phyloP scores from a whole-genome alignment of 2,888 invertebrate species.

The Leptinotarsa haldemani region DNA sequence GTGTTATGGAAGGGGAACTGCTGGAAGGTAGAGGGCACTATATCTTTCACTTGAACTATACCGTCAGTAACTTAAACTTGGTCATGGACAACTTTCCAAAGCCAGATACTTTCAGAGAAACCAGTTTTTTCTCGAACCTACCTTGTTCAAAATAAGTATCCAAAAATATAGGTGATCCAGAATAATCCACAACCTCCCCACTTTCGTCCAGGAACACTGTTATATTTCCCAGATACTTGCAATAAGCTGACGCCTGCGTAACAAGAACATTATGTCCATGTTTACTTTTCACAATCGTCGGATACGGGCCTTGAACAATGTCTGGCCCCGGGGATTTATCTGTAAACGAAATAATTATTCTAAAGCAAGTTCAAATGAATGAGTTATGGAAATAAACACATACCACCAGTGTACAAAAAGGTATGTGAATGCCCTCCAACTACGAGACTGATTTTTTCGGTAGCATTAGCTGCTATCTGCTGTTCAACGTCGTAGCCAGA shows the following conservation, averaged over 20 bases:
- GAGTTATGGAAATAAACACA: not conserved
- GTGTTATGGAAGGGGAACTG: no score
- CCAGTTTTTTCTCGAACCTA: constrained; percentile 15
- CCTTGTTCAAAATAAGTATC: constrained; percentile 46
- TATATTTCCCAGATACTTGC: constrained; percentile 83
- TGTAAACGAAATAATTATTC: constrained; percentile 37
- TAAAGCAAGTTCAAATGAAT: not conserved
- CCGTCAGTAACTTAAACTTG: no score
- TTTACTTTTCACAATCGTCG: constrained; percentile 73
- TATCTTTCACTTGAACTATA: no score
- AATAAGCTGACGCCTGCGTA: constrained; percentile 79
- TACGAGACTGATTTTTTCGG: constrained; percentile 80
- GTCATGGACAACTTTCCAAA: no score
- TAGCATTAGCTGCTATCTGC: constrained; percentile 74
- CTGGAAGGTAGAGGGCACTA: no score
- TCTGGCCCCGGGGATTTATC: constrained; percentile 68
- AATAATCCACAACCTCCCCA: constrained; percentile 74
- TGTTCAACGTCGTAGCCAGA: constrained; percentile 79
- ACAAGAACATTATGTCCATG: constrained; percentile 72
- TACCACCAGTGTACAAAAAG: constrained; percentile 75
- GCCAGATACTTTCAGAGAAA: no score
- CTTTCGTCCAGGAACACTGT: constrained; percentile 76
- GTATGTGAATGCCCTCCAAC: constrained; percentile 90
- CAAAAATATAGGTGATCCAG: constrained; percentile 76
- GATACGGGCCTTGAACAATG: constrained; percentile 74